These are phyloP conservation scores for Aegotheles bennettii DNA, from an alignment of 2,113 vertebrate species.

Conservation along the genomic window DNA sequence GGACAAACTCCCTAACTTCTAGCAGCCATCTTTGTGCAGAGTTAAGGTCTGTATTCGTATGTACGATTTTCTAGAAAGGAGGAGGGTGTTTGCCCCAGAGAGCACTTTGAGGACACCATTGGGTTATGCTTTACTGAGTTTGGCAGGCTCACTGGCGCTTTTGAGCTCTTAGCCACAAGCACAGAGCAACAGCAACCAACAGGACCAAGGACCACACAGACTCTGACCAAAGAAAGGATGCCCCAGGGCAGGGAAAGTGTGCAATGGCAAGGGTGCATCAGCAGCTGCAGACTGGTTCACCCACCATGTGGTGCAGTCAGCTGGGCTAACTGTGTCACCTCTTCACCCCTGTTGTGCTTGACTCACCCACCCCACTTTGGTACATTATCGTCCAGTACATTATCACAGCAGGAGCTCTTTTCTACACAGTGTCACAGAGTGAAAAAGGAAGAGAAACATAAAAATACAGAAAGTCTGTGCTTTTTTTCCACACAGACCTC, in stretches of 20 bases:
- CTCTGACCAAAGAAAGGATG: rapidly evolving
- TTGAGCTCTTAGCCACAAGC: neutral
- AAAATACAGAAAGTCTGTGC: neutral
- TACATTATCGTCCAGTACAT: neutral
- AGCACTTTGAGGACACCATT: neutral
- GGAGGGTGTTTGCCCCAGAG: neutral
- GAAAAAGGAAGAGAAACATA: neutral
- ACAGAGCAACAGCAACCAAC: neutral
- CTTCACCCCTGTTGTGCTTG: neutral
- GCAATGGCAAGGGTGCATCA: neutral
- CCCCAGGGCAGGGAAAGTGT: neutral
- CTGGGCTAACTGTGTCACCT: neutral
- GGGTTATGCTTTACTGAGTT: neutral
- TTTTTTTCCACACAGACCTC: neutral
- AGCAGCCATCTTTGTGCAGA: neutral
- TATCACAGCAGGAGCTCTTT: neutral
- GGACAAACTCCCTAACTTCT: neutral
- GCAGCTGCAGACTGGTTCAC: neutral
- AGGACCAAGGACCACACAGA: neutral
- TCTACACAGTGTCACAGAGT: neutral
- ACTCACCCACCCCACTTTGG: neutral
- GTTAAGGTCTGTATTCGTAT: neutral
- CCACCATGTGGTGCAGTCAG: neutral
- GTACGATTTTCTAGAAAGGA: neutral
- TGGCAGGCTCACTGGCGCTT: neutral